Conservation (phyloP, 2,888 invertebrate species). For the Andrena dorsata region DNA sequence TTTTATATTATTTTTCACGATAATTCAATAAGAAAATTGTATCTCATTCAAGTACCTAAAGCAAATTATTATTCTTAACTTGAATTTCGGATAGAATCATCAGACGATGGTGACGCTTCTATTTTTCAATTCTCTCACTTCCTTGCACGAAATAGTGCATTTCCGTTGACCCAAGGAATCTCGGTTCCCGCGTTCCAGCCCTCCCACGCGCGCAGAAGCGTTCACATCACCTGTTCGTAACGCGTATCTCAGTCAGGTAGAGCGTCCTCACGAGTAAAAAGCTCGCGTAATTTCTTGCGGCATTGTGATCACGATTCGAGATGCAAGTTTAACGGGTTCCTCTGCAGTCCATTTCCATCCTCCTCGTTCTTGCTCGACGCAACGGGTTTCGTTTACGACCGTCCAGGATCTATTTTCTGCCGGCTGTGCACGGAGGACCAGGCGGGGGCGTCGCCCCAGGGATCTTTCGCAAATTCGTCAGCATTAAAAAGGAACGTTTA, state of each 20-base stretch:
- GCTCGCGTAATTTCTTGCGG: conserved; percentile 19
- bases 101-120: not conserved
- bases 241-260: conserved; percentile 3
- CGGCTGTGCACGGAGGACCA: not conserved
- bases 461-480: conserved; percentile 41
- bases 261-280: conserved; percentile 1
- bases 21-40: no score
- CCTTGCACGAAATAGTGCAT: not conserved
- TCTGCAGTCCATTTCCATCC: conserved; percentile 2
- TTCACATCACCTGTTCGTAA: conserved; percentile 11
- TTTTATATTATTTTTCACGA: no score
- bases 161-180: not conserved
- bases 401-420: not conserved
- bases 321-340: not conserved
- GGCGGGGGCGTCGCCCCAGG: not conserved
- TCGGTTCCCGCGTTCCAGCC: not conserved
- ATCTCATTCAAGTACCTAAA: no score
- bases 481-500: not conserved
- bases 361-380: not conserved
- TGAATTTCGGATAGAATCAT: no score
- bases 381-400: conserved; percentile 15
- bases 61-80: no score
- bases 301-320: conserved; percentile 17
- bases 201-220: conserved; percentile 2
- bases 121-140: not conserved